phyloP scores from a whole-genome alignment of 2,113 vertebrate genomes.

The Etia nguti region DNA sequence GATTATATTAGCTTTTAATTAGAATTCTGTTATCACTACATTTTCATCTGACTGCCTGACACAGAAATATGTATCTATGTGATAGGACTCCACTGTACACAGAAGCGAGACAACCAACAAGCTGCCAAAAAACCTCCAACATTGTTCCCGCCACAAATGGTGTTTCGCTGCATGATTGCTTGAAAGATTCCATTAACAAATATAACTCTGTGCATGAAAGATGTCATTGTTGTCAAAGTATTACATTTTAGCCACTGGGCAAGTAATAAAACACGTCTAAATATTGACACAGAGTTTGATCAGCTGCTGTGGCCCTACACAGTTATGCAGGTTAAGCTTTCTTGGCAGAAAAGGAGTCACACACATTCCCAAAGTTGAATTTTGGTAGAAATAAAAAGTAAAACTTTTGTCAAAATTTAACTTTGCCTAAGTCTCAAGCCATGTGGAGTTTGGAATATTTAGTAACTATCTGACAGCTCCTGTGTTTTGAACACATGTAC shows the following conservation, averaged over 20 bases:
- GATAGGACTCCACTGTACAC: neutral
- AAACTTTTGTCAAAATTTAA: neutral
- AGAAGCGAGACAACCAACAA: neutral
- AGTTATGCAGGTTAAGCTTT: constrained; percentile 42
- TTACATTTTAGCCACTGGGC: constrained; percentile 61
- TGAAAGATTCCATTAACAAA: constrained; percentile 41
- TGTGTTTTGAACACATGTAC: constrained; percentile 14
- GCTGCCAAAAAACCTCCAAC: constrained; percentile 27
- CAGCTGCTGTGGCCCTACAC: constrained; percentile 42
- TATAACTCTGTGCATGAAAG: constrained; percentile 5
- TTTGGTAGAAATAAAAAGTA: neutral
- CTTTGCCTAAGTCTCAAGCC: neutral
- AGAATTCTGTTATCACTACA: neutral
- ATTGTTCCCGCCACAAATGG: constrained; percentile 13
- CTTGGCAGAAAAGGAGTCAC: constrained; percentile 20
- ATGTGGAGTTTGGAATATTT: neutral
- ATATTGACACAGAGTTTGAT: constrained; percentile 45
- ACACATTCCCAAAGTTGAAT: neutral
- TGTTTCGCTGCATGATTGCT: constrained; percentile 2
- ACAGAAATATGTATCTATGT: neutral
- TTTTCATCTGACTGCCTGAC: constrained; percentile 9
- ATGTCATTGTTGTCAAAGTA: constrained; percentile 50
- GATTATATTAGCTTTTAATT: constrained; percentile 1
- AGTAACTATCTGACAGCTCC: neutral
- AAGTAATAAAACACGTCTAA: constrained; percentile 55